These are phyloP conservation scores for Synaphobranchus kaupii DNA, from an alignment of 2,797 vertebrate species.

Conservation along the genomic window DNA sequence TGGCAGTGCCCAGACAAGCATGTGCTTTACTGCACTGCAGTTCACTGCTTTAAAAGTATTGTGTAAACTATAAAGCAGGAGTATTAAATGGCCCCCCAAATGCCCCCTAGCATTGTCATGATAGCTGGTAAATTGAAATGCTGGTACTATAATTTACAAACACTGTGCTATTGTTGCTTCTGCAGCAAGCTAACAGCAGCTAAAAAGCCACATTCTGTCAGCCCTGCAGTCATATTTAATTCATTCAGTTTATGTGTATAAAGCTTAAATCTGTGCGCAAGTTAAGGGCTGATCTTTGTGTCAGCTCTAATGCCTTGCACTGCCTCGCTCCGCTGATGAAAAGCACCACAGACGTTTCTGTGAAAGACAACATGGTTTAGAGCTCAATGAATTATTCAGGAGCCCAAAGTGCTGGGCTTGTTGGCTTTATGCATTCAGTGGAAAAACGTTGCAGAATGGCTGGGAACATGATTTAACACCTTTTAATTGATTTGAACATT, in stretches of 20 bases:
- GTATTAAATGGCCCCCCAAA: background rate
- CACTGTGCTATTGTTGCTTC: background rate
- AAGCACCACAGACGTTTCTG: background rate
- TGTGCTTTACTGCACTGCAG: background rate
- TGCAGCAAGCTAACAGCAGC: slow-evolving; percentile 19
- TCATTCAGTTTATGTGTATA: slow-evolving; percentile 8
- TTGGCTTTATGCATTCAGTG: slow-evolving; percentile 35
- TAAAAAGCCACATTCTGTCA: slow-evolving; percentile 2
- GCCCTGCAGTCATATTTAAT: background rate
- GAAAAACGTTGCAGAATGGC: slow-evolving; percentile 25
- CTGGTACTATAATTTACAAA: background rate
- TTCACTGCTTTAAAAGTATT: background rate
- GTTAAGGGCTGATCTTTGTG: background rate
- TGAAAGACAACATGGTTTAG: background rate
- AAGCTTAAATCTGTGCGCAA: slow-evolving; percentile 4
- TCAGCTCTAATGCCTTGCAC: background rate
- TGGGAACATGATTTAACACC: slow-evolving; percentile 43
- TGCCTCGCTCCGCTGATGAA: background rate
- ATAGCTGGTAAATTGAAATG: background rate
- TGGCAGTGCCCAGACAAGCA: background rate
- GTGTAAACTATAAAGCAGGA: background rate
- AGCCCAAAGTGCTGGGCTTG: slow-evolving; percentile 52
- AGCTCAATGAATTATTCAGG: slow-evolving; percentile 57
- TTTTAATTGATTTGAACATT: slow-evolving; percentile 6
- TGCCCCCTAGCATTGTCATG: background rate